These are phyloP conservation scores for Oxyteleia sp. DNA, from an alignment of 2,888 invertebrate genomes.

Conservation along the genomic window DNA sequence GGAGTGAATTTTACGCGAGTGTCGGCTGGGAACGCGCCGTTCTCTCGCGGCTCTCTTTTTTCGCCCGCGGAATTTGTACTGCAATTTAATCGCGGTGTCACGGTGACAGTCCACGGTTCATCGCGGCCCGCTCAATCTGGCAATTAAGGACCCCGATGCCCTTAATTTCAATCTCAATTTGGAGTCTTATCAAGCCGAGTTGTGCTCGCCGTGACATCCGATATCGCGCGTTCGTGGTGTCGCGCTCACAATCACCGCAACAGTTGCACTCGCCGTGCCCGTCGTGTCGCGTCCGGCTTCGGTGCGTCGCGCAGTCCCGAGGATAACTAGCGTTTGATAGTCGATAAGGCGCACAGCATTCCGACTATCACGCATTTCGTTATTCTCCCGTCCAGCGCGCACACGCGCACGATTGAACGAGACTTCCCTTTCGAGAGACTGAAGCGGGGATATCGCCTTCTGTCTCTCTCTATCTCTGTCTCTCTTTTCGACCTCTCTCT, in stretches of 20 bases:
- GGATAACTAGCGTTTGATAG: constrained; percentile 66
- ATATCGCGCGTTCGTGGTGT: no score
- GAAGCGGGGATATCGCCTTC: no score
- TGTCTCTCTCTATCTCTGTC: no score
- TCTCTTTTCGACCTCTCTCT: no score
- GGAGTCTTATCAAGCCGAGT: neutral
- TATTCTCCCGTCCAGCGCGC: constrained; percentile 54
- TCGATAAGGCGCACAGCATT: constrained; percentile 40
- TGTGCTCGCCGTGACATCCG: no score
- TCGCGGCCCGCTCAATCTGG: neutral
- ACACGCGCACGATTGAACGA: constrained; percentile 48
- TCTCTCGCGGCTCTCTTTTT: constrained; percentile 17
- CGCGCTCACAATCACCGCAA: neutral
- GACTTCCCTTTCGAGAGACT: neutral
- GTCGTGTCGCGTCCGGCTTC: neutral
- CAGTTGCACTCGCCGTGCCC: constrained; percentile 13
- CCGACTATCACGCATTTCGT: constrained; percentile 57
- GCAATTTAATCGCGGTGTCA: constrained; percentile 22
- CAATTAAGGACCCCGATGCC: constrained; percentile 33
- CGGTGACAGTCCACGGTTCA: constrained; percentile 16
- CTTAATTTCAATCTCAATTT: constrained; percentile 3
- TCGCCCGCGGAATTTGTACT: constrained; percentile 9
- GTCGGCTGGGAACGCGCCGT: constrained; percentile 23
- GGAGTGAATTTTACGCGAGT: constrained; percentile 22
- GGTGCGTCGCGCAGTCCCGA: constrained; percentile 35